Base-by-base conservation (phyloP, 2,113 vertebrate genomes). In the Dendrocopos noguchii region DNA sequence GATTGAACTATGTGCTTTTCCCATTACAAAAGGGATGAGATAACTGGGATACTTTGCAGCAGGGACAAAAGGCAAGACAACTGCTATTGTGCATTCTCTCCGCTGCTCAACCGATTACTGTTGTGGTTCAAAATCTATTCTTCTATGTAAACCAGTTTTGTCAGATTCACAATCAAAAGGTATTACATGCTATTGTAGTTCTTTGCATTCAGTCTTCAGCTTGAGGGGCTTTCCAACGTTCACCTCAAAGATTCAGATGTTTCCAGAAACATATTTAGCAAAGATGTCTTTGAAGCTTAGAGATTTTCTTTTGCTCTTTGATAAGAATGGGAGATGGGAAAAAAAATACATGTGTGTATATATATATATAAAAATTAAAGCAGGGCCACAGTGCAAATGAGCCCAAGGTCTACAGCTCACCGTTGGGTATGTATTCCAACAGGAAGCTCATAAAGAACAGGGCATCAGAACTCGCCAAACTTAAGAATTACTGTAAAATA, bases 141-240 rank as follows among this genome's bases (percentile, higher is more conserved):
- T 46, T 89, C 65, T 25, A 31, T 7, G 6, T 29, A 57, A 68
- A 39, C 2, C 18, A 24, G 5, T 55, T 47, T 53, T 53, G 12
- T n/a, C 5, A 28, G 16, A 21, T 59, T 15, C 10, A 3, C 20
- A 55, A 46, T 16, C 15, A 18, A 28, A 67, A 76, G 28, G 12
- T 34, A 3, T 1, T 7, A 16, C 3, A 2, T n/a, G 12, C 4
- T 24, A 1, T 29, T 50, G 31, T 16, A 74, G n/a, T 9, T 64
- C 33, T 71, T 84, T 63, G 27, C 9, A 2, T 24, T 70, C 13
- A 57, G 59, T 8, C 59, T 33, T 70, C 20, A 80, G 5, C 60
- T 55, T 66, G 29, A 90, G 29, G 7, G 18, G 11, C 2, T 19
- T 87, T 90, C 24, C 13, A 39, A 28, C 14, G 42, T 36, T 15